Base-by-base conservation (phyloP, 1,140 invertebrate genomes). In the Steinernema khuongi region DNA sequence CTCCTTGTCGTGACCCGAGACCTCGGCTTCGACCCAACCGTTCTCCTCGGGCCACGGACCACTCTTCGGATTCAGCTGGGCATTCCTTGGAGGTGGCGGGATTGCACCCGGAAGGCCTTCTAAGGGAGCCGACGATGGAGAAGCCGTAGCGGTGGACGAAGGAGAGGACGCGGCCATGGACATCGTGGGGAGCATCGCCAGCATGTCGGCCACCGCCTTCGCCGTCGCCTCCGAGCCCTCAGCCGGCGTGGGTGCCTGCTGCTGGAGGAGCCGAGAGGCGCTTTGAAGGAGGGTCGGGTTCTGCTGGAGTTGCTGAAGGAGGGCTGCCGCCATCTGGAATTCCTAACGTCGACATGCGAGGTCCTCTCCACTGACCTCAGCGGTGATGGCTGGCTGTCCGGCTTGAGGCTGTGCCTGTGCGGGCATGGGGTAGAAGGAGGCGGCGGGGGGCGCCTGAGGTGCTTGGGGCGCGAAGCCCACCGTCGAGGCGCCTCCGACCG, bases 241-340 rank as follows among this genome's bases (percentile, higher is more conserved):
- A 19, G 11, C 19, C 31, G 18, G 73, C 73, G 36, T 36, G 18
- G 50, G 32, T 31, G 67, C 26, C 22, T 83, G 78, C 31, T 83
- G 80, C 1, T 36, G 73, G 4, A 79, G 73, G 22, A 80, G 50
- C 22, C 22, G 11, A 2, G 50, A 60, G 19, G 50, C 50, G 33
- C 78, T 80, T 31, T 80, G 66, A 1, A 81, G 33, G 28, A 81
- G 81, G 1, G 30, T 31, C 4, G 79, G 79, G 71, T 81, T 81
- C 18, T 82, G 81, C 44, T 81, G 80, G 28, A 81, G 71, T 71
- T 81, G 81, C 36, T 80, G 72, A 18, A 81, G 71, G 14, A 81
- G 60, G 17, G 50, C 72, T n/a, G 80, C 80, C 11, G 79, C 79
- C 74, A 81, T 79, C 76, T 81, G 43, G 18, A 68, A 14, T 29